Base-by-base conservation (phyloP, 2,888 invertebrate species). In the Caenorhabditis wallacei region DNA sequence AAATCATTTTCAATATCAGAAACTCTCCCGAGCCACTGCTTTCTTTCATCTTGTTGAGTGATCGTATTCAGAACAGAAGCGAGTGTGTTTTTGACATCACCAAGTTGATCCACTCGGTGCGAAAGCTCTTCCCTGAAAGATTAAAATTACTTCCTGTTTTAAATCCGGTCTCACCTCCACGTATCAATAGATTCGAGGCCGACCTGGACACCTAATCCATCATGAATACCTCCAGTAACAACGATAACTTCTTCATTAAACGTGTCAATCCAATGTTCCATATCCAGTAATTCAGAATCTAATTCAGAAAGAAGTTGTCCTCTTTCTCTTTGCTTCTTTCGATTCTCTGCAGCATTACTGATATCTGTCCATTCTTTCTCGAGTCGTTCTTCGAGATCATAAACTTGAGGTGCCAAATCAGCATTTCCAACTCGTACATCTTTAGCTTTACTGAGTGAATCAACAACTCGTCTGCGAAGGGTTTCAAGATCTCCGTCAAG, bases 261-360 rank as follows among this genome's bases (percentile, higher is more conserved):
- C 10, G 80, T 74, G 30, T 74, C 80, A 8, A 80, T 18, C 80
- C 80, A 80, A 22, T 80, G 74, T 37, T 80, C 80, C 63, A 80
- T 61, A 37, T 74, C 74, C 10, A 74, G 37, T 13, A 74, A 43
- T 18, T 69, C 80, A 2, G n/a, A 16, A 16, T 80, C 80, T 10
- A 80, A 22, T 24, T 72, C 79, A 11, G 30, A 26, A 24, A 66
- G 48, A 35, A 66, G n/a, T 30, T 54, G 56, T 10, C 51, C 66
- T n/a, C 51, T 16, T 24, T 75, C 75, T 18, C 18, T 37, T 37
- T 40, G 46, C 13, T 75, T 75, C 22, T 66, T 69, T 18, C 71
- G 48, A 13, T 72, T 46, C 18, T 80, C 79, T 7, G 57, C 71
- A 16, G 57, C 35, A 18, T 56, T 48, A 20, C 54, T 64, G 37